Percentiles rank a stretch among this genome's conserved stretches.
Evolutionary conservation across 2,797 vertebrate species (phyloP).

Genomic region (Crenichthys baileyi): DNA sequence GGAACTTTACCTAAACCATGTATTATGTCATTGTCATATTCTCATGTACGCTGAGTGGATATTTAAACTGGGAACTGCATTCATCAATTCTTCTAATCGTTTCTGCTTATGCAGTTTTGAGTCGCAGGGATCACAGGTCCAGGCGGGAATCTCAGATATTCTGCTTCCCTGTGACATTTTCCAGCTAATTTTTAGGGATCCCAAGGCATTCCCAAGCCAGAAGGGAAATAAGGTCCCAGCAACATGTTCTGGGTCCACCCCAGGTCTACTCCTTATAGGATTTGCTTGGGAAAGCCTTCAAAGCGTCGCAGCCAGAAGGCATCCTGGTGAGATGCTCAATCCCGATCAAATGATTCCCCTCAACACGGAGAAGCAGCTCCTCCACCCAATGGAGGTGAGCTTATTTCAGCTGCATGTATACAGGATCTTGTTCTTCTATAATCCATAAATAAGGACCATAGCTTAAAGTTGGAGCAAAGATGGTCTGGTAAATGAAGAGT

Average conservation of each 20-base stretch:
- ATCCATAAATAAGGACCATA: too few species aligned
- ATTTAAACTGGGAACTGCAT: too few species aligned
- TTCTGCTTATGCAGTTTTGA: background rate
- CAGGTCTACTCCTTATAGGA: background rate
- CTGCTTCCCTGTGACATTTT: background rate
- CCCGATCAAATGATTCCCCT: background rate
- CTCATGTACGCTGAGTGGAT: too few species aligned
- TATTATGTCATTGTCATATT: background rate
- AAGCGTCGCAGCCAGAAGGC: background rate
- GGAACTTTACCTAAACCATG: background rate
- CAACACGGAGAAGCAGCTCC: too few species aligned
- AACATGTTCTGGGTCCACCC: background rate
- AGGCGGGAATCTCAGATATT: background rate
- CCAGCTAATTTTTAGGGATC: background rate
- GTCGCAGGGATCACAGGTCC: background rate
- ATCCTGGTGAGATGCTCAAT: background rate
- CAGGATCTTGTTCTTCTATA: too few species aligned
- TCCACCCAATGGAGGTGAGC: too few species aligned
- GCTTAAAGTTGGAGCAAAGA: too few species aligned
- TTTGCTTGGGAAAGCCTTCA: background rate
- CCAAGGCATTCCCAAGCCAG: background rate
- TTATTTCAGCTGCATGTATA: too few species aligned
- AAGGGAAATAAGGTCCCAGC: background rate
- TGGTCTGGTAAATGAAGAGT: too few species aligned
- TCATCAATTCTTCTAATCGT: too few species aligned